Evolutionary conservation across 1,140 invertebrate genomes (phyloP).

Genomic region (Zaprionus capensis): DNA sequence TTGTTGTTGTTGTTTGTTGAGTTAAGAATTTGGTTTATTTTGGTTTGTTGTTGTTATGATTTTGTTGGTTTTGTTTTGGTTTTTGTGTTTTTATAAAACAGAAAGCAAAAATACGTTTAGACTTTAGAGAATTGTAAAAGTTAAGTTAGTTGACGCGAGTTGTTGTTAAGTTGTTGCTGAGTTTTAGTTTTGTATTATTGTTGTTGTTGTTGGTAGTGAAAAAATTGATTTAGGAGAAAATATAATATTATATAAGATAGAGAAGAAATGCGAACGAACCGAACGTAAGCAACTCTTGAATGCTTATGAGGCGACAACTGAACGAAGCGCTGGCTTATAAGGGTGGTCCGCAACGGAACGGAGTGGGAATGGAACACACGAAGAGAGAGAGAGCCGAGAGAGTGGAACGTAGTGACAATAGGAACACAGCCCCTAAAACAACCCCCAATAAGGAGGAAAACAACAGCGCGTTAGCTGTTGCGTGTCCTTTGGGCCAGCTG

Average conservation of each 20-base stretch:
- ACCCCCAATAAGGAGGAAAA: conserved; percentile 55
- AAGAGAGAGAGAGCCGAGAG: conserved; percentile 9
- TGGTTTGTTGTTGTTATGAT: conserved; percentile 45
- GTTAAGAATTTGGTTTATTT: conserved; percentile 25
- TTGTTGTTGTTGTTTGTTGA: conserved; percentile 58
- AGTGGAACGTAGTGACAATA: conserved; percentile 13
- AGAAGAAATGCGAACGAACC: conserved; percentile 85
- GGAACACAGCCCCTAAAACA: conserved; percentile 71
- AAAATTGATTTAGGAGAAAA: conserved; percentile 83
- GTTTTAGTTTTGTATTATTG: conserved; percentile 68
- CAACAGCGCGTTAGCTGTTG: conserved; percentile 63
- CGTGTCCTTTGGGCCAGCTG: conserved; percentile 57
- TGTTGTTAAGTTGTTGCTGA: conserved; percentile 41
- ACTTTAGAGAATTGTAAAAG: conserved; percentile 63
- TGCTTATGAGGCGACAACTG: conserved; percentile 77
- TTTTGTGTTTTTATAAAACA: conserved; percentile 43
- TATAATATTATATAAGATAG: conserved; percentile 85
- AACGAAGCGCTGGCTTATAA: conserved; percentile 76
- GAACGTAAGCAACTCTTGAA: conserved; percentile 85
- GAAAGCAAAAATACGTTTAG: conserved; percentile 44
- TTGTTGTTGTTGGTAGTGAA: conserved; percentile 81
- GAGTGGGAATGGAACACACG: conserved; percentile 23
- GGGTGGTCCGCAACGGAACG: conserved; percentile 55
- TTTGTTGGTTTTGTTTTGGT: conserved; percentile 34
- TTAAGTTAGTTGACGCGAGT: conserved; percentile 77